Evolutionary conservation across 2,113 vertebrate genomes (phyloP), one percentile per base, ranked within the genome.

Genomic region (Chrysemys picta): DNA sequence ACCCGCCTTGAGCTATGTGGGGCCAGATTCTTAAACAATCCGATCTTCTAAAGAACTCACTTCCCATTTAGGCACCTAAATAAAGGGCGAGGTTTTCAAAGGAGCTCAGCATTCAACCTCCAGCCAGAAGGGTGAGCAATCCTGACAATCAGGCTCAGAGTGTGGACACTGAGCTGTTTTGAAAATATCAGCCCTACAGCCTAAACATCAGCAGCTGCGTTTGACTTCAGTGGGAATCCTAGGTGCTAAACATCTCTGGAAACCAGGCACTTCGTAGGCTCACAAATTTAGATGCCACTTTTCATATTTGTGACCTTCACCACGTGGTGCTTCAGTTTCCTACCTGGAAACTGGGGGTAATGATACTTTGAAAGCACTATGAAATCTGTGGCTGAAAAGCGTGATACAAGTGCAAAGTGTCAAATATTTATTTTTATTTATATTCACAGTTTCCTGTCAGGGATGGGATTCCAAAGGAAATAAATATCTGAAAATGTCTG

Each of bases 391-490:
- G 81, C 90, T 96, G 96, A 82, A 95, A 88, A 95, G 95, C 94
- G 27, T 87, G 62, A 35, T 91, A 82, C 93, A 82, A 5, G 72
- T 95, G 94, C 90, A 50, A 94, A 95, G 93, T 59, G 65, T 21
- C 89, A 87, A 95, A 94, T 38, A 93, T 94, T 94, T 92, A 90
- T 57, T 6, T 65, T 95, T 96, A 91, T 96, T 96, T 96, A 97
- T 94, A 91, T 24, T 47, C 75, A 76, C 75, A 47, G 25, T 47
- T 78, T 78, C 24, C 75, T 47, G 47, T 45, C 75, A 90, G 86
- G 93, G 87, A 94, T 90, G 95, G 96, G 90, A 90, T 88, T 97
- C 96, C 96, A 92, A 95, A 97, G 95, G 95, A 75, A 82, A 84
- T 91, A 91, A 35, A 1, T 84, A 72, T 90, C 65, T 47, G 81